Conservation (phyloP, 1,140 invertebrate species). For the Pseudomyrmex sp. region DNA sequence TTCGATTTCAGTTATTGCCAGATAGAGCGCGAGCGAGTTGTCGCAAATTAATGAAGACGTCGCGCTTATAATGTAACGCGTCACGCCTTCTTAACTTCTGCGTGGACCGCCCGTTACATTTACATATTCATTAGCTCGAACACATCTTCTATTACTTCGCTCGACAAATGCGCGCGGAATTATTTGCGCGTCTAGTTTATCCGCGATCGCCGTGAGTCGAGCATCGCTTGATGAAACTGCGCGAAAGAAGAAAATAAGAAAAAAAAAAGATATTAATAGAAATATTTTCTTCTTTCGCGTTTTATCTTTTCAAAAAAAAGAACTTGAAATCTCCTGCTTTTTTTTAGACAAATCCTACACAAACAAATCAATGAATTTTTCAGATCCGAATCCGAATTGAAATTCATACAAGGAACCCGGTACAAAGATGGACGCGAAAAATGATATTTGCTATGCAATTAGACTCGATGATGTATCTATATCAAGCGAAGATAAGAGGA, state of each 20-base stretch:
- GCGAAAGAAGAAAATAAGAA: neutral
- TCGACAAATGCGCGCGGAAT: neutral
- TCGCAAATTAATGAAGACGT: constrained; percentile 38
- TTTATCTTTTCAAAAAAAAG: neutral
- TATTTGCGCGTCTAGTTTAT: neutral
- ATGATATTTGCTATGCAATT: neutral
- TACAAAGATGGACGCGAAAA: neutral
- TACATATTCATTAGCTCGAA: constrained; percentile 34
- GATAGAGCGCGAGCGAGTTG: constrained; percentile 15
- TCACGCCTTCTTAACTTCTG: constrained; percentile 6
- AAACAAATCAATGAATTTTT: neutral
- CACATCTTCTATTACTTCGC: neutral
- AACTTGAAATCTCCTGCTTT: too few species aligned
- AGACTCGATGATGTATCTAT: neutral
- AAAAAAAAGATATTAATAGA: neutral
- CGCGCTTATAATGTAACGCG: constrained; percentile 2
- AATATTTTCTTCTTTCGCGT: neutral
- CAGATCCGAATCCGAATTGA: neutral
- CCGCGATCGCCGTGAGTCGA: neutral
- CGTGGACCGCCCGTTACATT: constrained; percentile 2
- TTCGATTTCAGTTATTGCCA: neutral
- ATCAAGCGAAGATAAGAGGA: neutral
- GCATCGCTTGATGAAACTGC: neutral
- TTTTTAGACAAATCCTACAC: too few species aligned
- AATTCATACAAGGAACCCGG: neutral